Evolutionary conservation across 2,797 vertebrate species (phyloP).

Genomic region (Valencia hispanica): DNA sequence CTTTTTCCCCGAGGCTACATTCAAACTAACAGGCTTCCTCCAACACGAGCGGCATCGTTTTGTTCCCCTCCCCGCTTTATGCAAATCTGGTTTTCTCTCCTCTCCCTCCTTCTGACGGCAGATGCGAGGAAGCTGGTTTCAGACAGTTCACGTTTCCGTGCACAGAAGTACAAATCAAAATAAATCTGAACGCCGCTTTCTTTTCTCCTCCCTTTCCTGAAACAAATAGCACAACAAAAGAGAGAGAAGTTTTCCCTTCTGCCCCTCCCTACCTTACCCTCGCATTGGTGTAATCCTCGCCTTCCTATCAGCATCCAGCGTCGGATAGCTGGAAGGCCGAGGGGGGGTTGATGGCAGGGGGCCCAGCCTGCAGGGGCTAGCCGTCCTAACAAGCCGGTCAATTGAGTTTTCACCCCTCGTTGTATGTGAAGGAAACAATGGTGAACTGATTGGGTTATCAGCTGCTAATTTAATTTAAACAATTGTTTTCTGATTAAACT

Average conservation of each 20-base stretch:
- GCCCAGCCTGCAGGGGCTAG: neutral
- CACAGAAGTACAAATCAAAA: neutral
- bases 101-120: neutral
- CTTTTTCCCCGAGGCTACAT: conserved; percentile 23
- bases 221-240: conserved; percentile 49
- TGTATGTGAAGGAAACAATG: neutral
- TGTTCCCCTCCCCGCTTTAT: neutral
- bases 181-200: conserved; percentile 15
- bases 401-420: neutral
- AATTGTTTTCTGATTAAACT: neutral
- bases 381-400: neutral
- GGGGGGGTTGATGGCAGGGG: neutral
- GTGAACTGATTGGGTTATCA: neutral
- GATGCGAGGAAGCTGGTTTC: conserved; percentile 19
- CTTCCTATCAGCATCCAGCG: conserved; percentile 34
- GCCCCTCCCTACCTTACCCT: neutral
- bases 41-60: conserved; percentile 15
- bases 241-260: conserved; percentile 27
- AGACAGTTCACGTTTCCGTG: conserved; percentile 23
- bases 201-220: neutral
- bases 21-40: neutral
- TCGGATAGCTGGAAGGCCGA: conserved; percentile 29
- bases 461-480: neutral
- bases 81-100: neutral
- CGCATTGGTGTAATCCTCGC: conserved; percentile 27